phyloP scores from a whole-genome alignment of 2,888 invertebrate genomes.

The Epicampocera succincta region DNA sequence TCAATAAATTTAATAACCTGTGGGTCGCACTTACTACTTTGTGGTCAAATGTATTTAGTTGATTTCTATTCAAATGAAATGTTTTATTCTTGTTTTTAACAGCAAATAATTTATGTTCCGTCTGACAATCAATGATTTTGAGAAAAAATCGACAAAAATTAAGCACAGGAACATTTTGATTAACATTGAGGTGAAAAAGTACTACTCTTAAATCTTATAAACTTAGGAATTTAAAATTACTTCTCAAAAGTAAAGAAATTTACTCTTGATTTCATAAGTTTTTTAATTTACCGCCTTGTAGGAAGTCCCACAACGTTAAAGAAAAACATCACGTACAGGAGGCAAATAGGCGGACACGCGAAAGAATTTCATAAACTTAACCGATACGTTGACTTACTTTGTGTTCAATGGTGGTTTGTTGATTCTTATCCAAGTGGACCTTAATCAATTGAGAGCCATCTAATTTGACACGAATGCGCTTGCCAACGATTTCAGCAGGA shows the following conservation, averaged over 20 bases:
- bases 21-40: too few species aligned
- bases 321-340: conserved; percentile 72
- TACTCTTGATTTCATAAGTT: conserved; percentile 52
- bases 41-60: too few species aligned
- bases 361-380: too few species aligned
- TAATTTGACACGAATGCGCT: conserved; percentile 96
- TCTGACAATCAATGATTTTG: conserved; percentile 78
- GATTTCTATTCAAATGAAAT: conserved; percentile 69
- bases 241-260: conserved; percentile 10
- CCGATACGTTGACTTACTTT: conserved; percentile 92
- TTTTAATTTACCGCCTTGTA: conserved; percentile 76
- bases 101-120: conserved; percentile 77
- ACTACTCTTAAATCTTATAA: conserved; percentile 14
- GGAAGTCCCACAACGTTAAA: conserved; percentile 76
- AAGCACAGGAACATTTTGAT: too few species aligned
- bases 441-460: conserved; percentile 98
- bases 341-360: conserved; percentile 78
- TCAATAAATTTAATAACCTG: too few species aligned
- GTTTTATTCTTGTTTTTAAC: conserved; percentile 58
- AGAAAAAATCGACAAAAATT: conserved; percentile 75
- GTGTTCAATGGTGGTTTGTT: conserved; percentile 99
- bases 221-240: conserved; percentile 26
- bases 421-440: conserved; percentile 98
- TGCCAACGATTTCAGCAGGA: conserved; percentile 99
- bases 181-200: not conserved